Base-by-base conservation (phyloP, 1,140 invertebrate species). In the Agrilus planipennis region DNA sequence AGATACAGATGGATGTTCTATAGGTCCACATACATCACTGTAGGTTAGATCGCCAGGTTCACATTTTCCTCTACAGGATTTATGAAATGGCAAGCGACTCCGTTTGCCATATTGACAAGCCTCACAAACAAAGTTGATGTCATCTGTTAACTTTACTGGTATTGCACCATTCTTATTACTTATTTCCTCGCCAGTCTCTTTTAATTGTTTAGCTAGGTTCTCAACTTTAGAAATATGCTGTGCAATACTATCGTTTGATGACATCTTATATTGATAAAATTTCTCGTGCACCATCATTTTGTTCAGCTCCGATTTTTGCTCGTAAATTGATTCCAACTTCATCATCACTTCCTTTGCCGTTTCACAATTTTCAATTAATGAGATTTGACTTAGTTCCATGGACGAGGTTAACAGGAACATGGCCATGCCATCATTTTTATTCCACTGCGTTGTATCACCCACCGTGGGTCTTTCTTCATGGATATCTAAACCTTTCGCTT, bases 201-300 rank as follows among this genome's bases (percentile, higher is more conserved):
- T 55, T 16, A 62, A 20, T 36, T 55, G 52, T 44, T 58, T 49
- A 18, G 55, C 55, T 10, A 60, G 34, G 15, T 30, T 53, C 49
- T 64, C 56, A 0, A 61, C 47, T 48, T 62, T 61, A 1, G 60
- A 47, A 18, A 65, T 54, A 48, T 63, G 58, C 44, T 58, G 53
- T 16, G 56, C 53, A 9, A 60, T 45, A 1, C 21, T 52, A 28
- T 58, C 61, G 29, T 15, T 47, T 17, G 44, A 7, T 28, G 43
- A 39, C 54, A 61, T 57, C 47, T 54, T 55, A 34, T 61, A 60
- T 20, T 58, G 51, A 35, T 63, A 57, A 47, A 63, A 63, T 6
- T 42, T 41, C 40, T 62, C 61, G 41, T 63, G 54, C 7, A 53
- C 44, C 11, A 62, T 42, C 53, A 63, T 58, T 47, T 62, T 62